A percentile compares a stretch with the other conserved stretches of the same genome.
These are phyloP conservation scores for Heptranchias perlo DNA, from an alignment of 2,113 vertebrate genomes.

Conservation along the genomic window DNA sequence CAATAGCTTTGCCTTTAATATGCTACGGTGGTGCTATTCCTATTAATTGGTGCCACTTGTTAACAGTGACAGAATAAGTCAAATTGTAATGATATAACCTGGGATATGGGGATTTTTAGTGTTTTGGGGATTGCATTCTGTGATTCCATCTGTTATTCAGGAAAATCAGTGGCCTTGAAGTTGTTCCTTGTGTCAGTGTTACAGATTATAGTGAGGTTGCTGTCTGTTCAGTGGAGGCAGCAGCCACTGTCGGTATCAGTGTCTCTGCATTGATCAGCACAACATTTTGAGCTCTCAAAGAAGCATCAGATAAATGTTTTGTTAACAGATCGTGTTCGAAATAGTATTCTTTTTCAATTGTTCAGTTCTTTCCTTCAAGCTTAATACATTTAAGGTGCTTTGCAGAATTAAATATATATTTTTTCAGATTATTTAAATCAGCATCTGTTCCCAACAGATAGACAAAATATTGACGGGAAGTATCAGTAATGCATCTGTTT, in stretches of 20 bases:
- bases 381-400: neutral
- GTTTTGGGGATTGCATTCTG: neutral
- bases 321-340: neutral
- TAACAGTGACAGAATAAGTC: neutral
- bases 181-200: neutral
- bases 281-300: neutral
- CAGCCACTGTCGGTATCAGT: neutral
- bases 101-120: neutral
- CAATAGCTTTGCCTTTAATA: neutral
- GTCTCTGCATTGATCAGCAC: neutral
- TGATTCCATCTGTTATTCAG: neutral
- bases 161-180: neutral
- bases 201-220: neutral
- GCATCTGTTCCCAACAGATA: neutral
- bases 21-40: neutral
- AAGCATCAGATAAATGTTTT: neutral
- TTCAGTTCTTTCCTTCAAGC: neutral
- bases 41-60: neutral
- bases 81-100: neutral
- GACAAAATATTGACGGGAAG: neutral
- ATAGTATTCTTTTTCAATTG: neutral
- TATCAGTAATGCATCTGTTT: slow-evolving; percentile 10
- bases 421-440: neutral
- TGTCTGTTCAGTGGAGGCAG: neutral
- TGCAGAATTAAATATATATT: neutral